phyloP scores from a whole-genome alignment of 2,113 vertebrate genomes.

The Dryoscopus gambensis region DNA sequence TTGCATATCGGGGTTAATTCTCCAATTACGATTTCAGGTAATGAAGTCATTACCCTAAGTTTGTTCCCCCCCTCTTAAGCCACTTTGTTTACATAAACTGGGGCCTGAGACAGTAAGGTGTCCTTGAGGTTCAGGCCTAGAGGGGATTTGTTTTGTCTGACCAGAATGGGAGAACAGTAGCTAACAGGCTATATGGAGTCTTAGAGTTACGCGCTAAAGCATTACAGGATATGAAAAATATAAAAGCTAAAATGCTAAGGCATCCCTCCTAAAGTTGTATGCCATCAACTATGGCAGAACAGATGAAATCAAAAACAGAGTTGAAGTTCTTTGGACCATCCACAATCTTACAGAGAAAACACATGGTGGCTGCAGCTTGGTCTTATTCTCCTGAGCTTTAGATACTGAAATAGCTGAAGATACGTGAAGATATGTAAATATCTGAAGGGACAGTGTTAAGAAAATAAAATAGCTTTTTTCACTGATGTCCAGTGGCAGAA shows the following conservation, averaged over 20 bases:
- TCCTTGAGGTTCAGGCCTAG: background rate
- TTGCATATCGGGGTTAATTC: background rate
- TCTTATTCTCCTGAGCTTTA: background rate
- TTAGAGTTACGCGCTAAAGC: background rate
- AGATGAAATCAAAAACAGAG: background rate
- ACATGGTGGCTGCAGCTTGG: background rate
- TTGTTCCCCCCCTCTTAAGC: background rate
- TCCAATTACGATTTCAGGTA: background rate
- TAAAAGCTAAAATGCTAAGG: background rate
- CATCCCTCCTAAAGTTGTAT: background rate
- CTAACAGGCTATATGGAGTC: background rate
- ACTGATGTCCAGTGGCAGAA: background rate
- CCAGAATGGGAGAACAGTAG: background rate
- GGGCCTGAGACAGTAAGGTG: background rate
- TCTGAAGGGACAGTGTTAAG: background rate
- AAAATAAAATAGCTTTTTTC: background rate
- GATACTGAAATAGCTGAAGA: background rate
- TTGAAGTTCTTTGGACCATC: background rate
- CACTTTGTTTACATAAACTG: background rate
- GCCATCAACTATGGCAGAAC: background rate
- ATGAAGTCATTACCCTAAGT: background rate
- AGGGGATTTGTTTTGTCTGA: background rate
- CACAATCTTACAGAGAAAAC: background rate
- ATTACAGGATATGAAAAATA: background rate
- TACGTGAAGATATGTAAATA: background rate